These are phyloP conservation scores for Limnephilus marmoratus DNA, from an alignment of 2,888 invertebrate genomes.

Conservation along the genomic window DNA sequence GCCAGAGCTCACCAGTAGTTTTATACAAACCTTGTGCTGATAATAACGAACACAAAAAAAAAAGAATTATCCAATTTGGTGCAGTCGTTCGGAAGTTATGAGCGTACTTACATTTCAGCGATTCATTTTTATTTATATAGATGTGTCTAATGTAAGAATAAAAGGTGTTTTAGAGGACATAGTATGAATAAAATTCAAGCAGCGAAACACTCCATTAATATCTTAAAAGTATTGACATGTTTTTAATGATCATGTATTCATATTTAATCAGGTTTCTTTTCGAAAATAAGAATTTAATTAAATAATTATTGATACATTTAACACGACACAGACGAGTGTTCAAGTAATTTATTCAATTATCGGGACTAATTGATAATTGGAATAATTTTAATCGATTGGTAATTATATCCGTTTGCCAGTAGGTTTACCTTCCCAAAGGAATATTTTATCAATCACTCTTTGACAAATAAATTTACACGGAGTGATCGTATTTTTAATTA, in stretches of 20 bases:
- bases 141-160: neutral
- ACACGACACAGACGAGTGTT: neutral
- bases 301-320: neutral
- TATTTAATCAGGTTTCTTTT: slow-evolving; percentile 2
- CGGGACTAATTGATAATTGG: neutral
- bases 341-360: neutral
- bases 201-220: neutral
- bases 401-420: neutral
- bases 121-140: too few species aligned
- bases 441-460: neutral
- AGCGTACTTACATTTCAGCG: too few species aligned
- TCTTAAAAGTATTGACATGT: neutral
- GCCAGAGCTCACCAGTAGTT: too few species aligned
- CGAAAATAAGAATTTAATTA: neutral
- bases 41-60: too few species aligned
- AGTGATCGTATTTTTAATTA: neutral
- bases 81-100: too few species aligned
- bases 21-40: too few species aligned
- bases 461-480: neutral
- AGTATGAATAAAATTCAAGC: neutral
- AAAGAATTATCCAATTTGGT: too few species aligned
- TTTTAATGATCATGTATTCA: neutral
- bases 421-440: neutral
- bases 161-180: neutral
- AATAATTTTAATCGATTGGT: neutral